phyloP scores from a whole-genome alignment of 2,797 vertebrate genomes.

The Scomberomorus guttatus region DNA sequence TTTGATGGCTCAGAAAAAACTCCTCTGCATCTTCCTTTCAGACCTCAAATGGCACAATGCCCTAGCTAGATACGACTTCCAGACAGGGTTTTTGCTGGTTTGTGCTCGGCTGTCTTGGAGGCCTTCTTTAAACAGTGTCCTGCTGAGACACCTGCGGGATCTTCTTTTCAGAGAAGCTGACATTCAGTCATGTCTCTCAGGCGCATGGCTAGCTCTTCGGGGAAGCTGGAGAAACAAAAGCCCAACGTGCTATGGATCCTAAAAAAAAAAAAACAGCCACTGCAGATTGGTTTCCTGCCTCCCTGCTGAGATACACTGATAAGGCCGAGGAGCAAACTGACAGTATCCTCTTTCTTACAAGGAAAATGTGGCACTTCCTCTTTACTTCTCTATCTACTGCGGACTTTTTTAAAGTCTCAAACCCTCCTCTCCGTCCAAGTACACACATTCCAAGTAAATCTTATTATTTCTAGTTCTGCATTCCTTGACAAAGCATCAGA shows the following conservation, averaged over 20 bases:
- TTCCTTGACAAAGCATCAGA: too few relatives aligned
- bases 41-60: slow-evolving; percentile 32
- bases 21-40: slow-evolving; percentile 29
- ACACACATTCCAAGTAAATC: too few relatives aligned
- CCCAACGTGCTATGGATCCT: slow-evolving; percentile 55
- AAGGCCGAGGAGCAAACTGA: slow-evolving; percentile 60
- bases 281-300: slow-evolving; percentile 54
- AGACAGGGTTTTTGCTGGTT: slow-evolving; percentile 48
- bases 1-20: slow-evolving; percentile 33
- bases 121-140: slow-evolving; percentile 62
- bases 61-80: slow-evolving; percentile 35
- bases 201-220: slow-evolving; percentile 62
- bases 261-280: slow-evolving; percentile 55
- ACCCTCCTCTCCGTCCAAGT: too few relatives aligned
- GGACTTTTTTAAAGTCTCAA: slow-evolving; percentile 15
- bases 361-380: slow-evolving; percentile 14
- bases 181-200: slow-evolving; percentile 64
- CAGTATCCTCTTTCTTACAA: slow-evolving; percentile 35
- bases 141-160: slow-evolving; percentile 63
- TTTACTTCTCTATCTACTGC: neutral
- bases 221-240: slow-evolving; percentile 65
- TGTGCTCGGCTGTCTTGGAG: slow-evolving; percentile 47
- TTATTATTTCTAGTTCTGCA: too few relatives aligned
- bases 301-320: slow-evolving; percentile 69
- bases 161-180: slow-evolving; percentile 63